A percentile compares a stretch with the other conserved stretches of the same genome.
Conservation (phyloP, 2,888 invertebrate genomes). For the Steinernema hermaphroditum region DNA sequence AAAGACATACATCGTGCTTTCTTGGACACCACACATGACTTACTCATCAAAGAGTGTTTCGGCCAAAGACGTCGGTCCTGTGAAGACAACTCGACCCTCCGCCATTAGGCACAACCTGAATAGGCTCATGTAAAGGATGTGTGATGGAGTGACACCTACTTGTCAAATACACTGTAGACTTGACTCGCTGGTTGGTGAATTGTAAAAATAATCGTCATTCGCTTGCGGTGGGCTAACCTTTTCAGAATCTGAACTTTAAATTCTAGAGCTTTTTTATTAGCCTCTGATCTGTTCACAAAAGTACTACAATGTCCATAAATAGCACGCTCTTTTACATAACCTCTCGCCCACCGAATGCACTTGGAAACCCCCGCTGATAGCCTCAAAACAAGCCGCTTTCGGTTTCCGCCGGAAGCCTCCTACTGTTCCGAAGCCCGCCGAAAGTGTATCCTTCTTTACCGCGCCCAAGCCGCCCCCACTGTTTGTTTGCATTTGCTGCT, state of each 20-base stretch:
- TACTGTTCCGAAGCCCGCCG: background rate
- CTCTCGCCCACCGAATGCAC: background rate
- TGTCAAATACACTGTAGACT: conserved; percentile 83
- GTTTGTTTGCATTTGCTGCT: background rate
- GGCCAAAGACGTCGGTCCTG: conserved; percentile 52
- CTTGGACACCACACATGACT: background rate
- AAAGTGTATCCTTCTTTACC: background rate
- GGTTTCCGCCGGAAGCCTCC: background rate
- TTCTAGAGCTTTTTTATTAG: background rate
- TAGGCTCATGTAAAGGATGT: background rate
- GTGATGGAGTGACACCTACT: no score
- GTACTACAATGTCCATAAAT: background rate
- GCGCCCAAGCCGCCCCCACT: background rate
- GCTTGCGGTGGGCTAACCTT: conserved; percentile 70
- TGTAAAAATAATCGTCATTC: conserved; percentile 87
- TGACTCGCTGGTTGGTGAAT: conserved; percentile 95
- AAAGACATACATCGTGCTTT: background rate
- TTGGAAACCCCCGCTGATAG: background rate
- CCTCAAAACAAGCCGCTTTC: background rate
- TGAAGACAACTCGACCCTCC: conserved; percentile 58
- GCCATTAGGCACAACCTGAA: conserved; percentile 58
- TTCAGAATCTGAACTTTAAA: conserved; percentile 62
- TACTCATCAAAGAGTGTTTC: conserved; percentile 43
- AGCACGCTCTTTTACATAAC: background rate
- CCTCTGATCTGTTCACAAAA: background rate